A percentile compares a stretch with the other conserved stretches of the same genome.
phyloP scores from a whole-genome alignment of 2,113 vertebrate species.

The Anolis carolinensis region DNA sequence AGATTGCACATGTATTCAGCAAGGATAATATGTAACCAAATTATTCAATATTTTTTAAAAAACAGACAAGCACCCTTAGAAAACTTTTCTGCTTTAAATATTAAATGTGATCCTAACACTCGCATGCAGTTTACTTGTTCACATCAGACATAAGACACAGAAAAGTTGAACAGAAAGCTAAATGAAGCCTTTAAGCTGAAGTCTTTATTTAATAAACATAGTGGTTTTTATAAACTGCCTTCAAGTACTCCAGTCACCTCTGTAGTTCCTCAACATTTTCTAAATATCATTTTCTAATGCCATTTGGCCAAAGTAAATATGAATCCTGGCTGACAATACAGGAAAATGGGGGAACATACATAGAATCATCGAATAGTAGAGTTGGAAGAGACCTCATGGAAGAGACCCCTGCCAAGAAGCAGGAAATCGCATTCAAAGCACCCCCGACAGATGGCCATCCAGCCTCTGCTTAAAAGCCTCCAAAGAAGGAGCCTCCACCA shows the following conservation, averaged over 20 bases:
- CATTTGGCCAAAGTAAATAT: slow-evolving; percentile 14
- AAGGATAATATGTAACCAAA: neutral
- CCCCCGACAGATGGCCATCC: too few species aligned
- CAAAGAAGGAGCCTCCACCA: too few species aligned
- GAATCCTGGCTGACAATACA: slow-evolving; percentile 13
- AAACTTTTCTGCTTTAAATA: slow-evolving; percentile 3
- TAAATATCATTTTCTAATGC: slow-evolving; percentile 18
- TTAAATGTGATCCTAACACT: slow-evolving; percentile 10
- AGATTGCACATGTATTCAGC: neutral
- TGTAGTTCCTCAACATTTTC: slow-evolving; percentile 1
- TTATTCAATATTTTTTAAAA: neutral
- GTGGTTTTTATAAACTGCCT: slow-evolving; percentile 24
- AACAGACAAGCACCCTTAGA: neutral
- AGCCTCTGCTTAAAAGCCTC: too few species aligned
- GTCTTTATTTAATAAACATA: slow-evolving; percentile 32
- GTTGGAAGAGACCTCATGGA: too few species aligned
- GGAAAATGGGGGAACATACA: neutral
- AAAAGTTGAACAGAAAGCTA: slow-evolving; percentile 16
- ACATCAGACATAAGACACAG: slow-evolving; percentile 5
- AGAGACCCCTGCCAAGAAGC: too few species aligned
- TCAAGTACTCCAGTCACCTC: slow-evolving; percentile 16
- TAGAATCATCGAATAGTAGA: too few species aligned
- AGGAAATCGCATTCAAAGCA: too few species aligned
- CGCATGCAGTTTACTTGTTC: slow-evolving; percentile 11
- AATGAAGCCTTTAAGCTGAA: slow-evolving; percentile 21